Conservation (phyloP, 1,140 invertebrate genomes). For the Drosophila truncata region DNA sequence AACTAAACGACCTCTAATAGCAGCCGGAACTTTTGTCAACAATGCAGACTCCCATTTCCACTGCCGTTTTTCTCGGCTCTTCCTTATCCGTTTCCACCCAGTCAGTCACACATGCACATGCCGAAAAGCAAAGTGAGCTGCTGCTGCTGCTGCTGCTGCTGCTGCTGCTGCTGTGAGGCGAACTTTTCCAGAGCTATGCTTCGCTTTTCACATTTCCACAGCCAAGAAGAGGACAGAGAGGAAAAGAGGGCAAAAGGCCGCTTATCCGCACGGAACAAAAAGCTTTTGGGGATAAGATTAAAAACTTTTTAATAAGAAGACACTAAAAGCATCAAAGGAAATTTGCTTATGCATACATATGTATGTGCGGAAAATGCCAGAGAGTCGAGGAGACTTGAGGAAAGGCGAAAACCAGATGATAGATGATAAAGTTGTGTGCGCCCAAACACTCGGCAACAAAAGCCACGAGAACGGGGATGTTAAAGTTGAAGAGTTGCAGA, state of each 20-base stretch:
- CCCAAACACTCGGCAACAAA: conserved; percentile 30
- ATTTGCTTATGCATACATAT: conserved; percentile 65
- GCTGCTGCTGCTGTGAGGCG: conserved; percentile 33
- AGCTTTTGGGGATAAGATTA: conserved; percentile 65
- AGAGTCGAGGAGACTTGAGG: background rate
- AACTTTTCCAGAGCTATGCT: conserved; percentile 67
- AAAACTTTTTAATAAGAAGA: conserved; percentile 82
- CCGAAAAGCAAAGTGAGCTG: conserved; percentile 24
- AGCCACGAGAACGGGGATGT: conserved; percentile 19
- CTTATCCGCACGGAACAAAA: conserved; percentile 69
- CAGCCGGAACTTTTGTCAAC: conserved; percentile 77
- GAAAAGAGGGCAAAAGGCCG: conserved; percentile 20
- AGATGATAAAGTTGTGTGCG: conserved; percentile 55
- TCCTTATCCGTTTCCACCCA: conserved; percentile 11
- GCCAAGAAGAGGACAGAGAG: conserved; percentile 5
- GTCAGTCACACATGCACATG: conserved; percentile 23
- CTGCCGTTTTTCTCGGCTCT: conserved; percentile 2
- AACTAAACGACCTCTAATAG: conserved; percentile 82
- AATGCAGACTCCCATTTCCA: conserved; percentile 61
- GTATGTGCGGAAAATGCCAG: conserved; percentile 43
- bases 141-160: too few relatives aligned
- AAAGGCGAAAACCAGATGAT: conserved; percentile 21
- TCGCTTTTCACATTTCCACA: conserved; percentile 57
- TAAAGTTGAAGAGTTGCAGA: conserved; percentile 57
- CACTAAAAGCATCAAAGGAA: conserved; percentile 81